A percentile compares a stretch with the other conserved stretches of the same genome.
Conservation (phyloP, 2,113 vertebrate genomes). For the Panurus biarmicus region DNA sequence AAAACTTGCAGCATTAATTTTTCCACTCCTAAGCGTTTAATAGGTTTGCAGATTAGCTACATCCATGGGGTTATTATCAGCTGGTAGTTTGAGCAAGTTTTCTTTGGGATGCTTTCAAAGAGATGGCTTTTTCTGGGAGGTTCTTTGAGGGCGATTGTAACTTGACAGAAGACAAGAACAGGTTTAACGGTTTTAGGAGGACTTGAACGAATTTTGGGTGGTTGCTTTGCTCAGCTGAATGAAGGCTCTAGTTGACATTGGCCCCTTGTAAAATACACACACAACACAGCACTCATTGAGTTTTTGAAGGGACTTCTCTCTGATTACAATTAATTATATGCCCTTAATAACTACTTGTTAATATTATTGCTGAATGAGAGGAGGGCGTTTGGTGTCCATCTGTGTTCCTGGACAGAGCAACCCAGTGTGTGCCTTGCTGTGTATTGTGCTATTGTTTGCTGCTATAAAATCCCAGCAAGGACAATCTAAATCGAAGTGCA, state of each 20-base stretch:
- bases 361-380: not conserved
- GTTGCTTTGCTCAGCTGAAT: not conserved
- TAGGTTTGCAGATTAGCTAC: not conserved
- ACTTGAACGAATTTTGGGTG: not conserved
- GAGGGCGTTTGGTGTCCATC: not conserved
- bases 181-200: not conserved
- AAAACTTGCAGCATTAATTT: not conserved
- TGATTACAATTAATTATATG: not conserved
- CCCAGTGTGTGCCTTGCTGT: fast-evolving
- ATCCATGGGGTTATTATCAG: not conserved
- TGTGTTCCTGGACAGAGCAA: not conserved
- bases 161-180: not conserved
- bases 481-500: not conserved
- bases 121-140: not conserved
- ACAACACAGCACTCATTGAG: fast-evolving
- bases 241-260: not conserved
- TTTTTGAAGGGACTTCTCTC: not conserved
- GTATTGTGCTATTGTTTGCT: not conserved
- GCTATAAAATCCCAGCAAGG: not conserved
- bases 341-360: not conserved
- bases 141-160: not conserved
- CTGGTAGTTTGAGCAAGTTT: not conserved
- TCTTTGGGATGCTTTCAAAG: not conserved
- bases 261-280: not conserved
- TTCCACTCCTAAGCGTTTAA: not conserved